Conservation (phyloP, 2,888 invertebrate genomes). For the Proisotoma minuta region DNA sequence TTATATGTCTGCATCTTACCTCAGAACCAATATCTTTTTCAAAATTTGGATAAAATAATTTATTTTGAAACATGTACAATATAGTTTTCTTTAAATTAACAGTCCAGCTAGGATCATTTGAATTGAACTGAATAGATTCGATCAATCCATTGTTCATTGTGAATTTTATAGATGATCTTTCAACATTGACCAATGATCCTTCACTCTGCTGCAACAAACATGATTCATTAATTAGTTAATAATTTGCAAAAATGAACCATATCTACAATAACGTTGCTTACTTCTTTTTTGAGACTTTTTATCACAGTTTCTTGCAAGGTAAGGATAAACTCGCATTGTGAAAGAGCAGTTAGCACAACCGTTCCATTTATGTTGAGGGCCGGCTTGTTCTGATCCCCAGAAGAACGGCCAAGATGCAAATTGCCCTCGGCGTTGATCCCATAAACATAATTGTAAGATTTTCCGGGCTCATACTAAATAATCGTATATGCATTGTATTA, state of each 20-base stretch:
- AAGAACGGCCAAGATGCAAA: not conserved
- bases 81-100: slow-evolving; percentile 22
- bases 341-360: slow-evolving; percentile 7
- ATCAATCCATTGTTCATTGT: slow-evolving; percentile 22
- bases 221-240: too few species aligned
- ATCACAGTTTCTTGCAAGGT: slow-evolving; percentile 10
- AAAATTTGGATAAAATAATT: slow-evolving; percentile 3
- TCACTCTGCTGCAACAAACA: not conserved
- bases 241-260: too few species aligned
- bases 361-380: not conserved
- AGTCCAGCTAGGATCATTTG: slow-evolving; percentile 16
- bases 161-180: slow-evolving; percentile 14
- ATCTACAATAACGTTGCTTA: too few species aligned
- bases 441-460: slow-evolving; percentile 23
- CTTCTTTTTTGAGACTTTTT: too few species aligned
- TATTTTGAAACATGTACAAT: slow-evolving; percentile 27
- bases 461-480: slow-evolving; percentile 25
- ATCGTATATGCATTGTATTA: too few species aligned
- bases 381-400: not conserved
- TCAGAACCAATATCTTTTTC: slow-evolving; percentile 13
- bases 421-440: not conserved
- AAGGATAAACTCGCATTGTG: slow-evolving; percentile 20
- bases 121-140: not conserved
- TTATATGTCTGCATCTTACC: slow-evolving; percentile 7
- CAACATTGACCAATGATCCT: not conserved